These are phyloP conservation scores for Xestia ashworthii DNA, from an alignment of 2,888 invertebrate species.

Conservation along the genomic window DNA sequence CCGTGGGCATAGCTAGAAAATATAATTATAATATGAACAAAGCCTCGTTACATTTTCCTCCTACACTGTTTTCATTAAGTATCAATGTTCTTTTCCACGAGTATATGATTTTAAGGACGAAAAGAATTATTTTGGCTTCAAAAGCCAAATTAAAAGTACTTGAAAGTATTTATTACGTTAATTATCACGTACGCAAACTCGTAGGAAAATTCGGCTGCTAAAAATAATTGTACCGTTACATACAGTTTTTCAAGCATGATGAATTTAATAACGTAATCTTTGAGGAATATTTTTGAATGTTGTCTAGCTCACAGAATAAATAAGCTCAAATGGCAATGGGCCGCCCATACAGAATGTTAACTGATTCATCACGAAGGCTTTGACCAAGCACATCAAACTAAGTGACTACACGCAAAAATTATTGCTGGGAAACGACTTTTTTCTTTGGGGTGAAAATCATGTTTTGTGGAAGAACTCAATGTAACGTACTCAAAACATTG, in stretches of 20 bases:
- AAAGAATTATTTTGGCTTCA: slow-evolving; percentile 27
- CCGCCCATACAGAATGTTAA: no score
- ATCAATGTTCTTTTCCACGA: neutral
- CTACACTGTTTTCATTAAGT: neutral
- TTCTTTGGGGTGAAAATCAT: no score
- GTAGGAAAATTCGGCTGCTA: neutral
- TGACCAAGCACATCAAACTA: no score
- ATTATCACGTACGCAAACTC: slow-evolving; percentile 22
- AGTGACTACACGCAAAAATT: no score
- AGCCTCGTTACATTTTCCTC: neutral
- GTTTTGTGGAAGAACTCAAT: no score
- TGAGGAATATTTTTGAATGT: neutral
- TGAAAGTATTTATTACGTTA: slow-evolving; percentile 30
- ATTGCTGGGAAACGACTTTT: no score
- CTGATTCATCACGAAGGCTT: no score
- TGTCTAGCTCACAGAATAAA: no score
- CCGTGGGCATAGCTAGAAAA: no score
- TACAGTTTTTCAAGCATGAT: neutral
- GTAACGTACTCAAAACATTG: no score
- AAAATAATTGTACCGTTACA: neutral
- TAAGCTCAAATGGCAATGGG: no score
- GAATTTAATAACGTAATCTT: slow-evolving; percentile 6
- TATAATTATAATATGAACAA: neutral
- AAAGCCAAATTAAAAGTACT: slow-evolving; percentile 36
- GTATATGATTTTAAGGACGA: neutral